Evolutionary conservation across 2,888 invertebrate species (phyloP).

Genomic region (Pyrrhosoma nymphula): DNA sequence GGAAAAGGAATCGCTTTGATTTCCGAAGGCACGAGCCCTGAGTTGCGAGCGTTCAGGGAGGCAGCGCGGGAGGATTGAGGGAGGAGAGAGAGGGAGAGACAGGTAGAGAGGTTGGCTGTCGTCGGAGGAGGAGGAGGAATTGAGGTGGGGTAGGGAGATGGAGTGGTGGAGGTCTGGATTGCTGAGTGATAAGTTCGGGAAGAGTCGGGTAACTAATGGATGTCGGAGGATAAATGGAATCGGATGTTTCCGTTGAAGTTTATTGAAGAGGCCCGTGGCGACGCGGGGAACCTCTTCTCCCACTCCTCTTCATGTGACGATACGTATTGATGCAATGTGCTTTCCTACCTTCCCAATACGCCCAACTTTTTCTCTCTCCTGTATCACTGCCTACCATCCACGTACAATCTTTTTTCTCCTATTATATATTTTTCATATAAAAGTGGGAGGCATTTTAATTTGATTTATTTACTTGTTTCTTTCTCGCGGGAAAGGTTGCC

Average conservation of each 20-base stretch:
- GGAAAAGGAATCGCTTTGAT: not conserved
- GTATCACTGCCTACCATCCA: not conserved
- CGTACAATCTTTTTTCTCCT: not conserved
- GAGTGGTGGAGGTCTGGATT: not conserved
- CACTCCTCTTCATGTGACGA: slow-evolving; percentile 29
- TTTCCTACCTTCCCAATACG: not conserved
- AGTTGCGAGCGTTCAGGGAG: not conserved
- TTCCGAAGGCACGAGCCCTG: not conserved
- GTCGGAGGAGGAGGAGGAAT: not conserved
- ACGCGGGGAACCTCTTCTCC: not conserved
- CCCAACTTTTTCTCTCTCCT: not conserved
- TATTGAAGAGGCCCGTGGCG: slow-evolving; percentile 43
- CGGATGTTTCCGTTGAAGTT: slow-evolving; percentile 60
- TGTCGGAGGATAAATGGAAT: slow-evolving; percentile 61
- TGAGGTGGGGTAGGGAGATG: not conserved
- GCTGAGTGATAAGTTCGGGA: slow-evolving; percentile 48
- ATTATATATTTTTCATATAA: not conserved
- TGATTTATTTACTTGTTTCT: not conserved
- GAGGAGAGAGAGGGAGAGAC: not conserved
- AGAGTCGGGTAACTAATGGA: slow-evolving; percentile 60
- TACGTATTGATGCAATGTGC: slow-evolving; percentile 52
- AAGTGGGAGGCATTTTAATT: not conserved
- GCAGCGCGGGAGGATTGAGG: not conserved
- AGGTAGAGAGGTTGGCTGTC: not conserved
- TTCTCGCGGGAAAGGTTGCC: slow-evolving; percentile 1